phyloP scores from a whole-genome alignment of 2,888 invertebrate species.

The Candidula unifasciata region DNA sequence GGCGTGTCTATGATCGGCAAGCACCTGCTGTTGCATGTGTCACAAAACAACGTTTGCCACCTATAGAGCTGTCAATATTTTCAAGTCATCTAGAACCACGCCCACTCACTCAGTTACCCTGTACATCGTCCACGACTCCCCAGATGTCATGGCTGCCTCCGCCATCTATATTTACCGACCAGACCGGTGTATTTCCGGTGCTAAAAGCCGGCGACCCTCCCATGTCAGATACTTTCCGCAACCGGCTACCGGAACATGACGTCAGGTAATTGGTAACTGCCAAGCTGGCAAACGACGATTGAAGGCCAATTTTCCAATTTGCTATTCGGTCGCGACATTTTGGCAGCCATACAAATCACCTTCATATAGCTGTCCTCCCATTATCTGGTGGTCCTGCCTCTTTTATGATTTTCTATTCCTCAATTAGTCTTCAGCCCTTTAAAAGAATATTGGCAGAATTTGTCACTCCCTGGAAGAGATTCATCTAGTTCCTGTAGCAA shows the following conservation, averaged over 20 bases:
- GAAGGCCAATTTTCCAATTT: slow-evolving; percentile 27
- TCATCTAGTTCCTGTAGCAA: no score
- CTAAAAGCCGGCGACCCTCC: not conserved
- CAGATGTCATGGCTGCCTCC: no score
- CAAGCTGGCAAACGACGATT: slow-evolving; percentile 12
- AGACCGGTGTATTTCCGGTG: not conserved
- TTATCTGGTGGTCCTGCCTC: not conserved
- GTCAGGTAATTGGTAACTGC: slow-evolving; percentile 19
- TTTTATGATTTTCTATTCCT: no score
- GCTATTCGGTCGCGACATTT: not conserved
- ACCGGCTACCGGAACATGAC: slow-evolving; percentile 2
- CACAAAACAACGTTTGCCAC: no score
- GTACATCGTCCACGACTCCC: not conserved
- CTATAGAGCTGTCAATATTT: no score
- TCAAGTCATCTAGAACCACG: no score
- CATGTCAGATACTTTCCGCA: not conserved
- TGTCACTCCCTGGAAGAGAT: no score
- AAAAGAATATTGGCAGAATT: no score
- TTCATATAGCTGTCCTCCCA: not conserved
- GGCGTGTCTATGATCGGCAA: no score
- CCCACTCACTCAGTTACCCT: not conserved
- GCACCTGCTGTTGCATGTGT: no score
- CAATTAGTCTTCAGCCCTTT: no score
- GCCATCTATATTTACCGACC: not conserved
- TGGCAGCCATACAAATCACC: not conserved